phyloP scores from a whole-genome alignment of 1,140 invertebrate species.

The Drosophila serrata region DNA sequence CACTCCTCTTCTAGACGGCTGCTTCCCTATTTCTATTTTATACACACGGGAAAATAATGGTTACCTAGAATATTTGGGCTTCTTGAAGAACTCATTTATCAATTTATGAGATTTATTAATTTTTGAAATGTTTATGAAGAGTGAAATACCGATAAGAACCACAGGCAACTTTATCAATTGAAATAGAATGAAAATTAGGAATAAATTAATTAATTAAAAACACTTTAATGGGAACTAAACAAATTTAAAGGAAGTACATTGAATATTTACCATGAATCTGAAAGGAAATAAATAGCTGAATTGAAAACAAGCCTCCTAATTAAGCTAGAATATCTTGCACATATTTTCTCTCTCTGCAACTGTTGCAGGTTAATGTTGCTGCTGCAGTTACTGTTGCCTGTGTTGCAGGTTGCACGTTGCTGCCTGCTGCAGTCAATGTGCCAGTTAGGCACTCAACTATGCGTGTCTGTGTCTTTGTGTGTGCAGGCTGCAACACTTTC shows the following conservation, averaged over 20 bases:
- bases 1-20: conserved; percentile 25
- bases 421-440: conserved; percentile 55
- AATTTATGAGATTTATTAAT: too few species aligned
- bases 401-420: conserved; percentile 12
- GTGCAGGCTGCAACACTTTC: conserved; percentile 73
- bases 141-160: too few species aligned
- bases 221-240: too few species aligned
- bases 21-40: conserved; percentile 14
- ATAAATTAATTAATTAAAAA: too few species aligned
- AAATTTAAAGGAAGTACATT: too few species aligned
- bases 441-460: conserved; percentile 74
- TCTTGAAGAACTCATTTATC: background rate
- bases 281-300: too few species aligned
- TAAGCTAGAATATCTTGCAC: background rate
- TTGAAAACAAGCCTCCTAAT: too few species aligned
- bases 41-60: background rate
- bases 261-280: too few species aligned
- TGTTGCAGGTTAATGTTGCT: conserved; percentile 1
- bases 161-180: too few species aligned
- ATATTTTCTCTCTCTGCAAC: conserved; percentile 2
- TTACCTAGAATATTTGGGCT: background rate
- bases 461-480: conserved; percentile 55
- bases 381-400: background rate
- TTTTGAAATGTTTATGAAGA: background rate
- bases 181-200: too few species aligned